These are phyloP conservation scores for Heterodera filipjevi DNA, from an alignment of 2,888 invertebrate genomes.

Conservation along the genomic window DNA sequence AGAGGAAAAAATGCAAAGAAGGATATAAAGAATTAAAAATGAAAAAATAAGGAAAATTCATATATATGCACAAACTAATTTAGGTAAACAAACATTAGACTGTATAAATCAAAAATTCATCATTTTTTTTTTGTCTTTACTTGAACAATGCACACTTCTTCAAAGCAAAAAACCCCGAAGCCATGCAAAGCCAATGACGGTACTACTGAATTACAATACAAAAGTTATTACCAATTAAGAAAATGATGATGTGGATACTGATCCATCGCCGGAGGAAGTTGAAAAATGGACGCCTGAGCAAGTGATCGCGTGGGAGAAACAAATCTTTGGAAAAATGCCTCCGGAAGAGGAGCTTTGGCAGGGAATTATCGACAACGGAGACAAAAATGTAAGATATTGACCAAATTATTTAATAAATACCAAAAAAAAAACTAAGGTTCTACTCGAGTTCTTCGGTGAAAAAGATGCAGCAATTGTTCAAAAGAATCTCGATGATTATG, in stretches of 20 bases:
- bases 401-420: background rate
- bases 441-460: background rate
- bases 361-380: background rate
- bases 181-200: background rate
- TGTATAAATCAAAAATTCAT: too few relatives aligned
- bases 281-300: background rate
- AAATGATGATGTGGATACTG: background rate
- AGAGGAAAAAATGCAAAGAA: background rate
- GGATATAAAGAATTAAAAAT: background rate
- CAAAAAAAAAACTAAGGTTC: background rate
- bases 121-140: too few relatives aligned
- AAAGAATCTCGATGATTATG: background rate
- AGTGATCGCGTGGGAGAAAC: background rate
- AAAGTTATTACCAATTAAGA: background rate
- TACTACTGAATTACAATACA: background rate
- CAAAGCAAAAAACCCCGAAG: background rate
- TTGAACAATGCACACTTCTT: too few relatives aligned
- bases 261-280: background rate
- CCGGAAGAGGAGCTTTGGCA: background rate
- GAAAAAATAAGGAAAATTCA: background rate
- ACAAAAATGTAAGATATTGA: background rate
- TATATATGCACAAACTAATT: too few relatives aligned
- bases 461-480: background rate
- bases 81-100: too few relatives aligned
- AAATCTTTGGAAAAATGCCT: background rate